Conservation (phyloP, 2,113 vertebrate species). For the Taurulus bubalis region DNA sequence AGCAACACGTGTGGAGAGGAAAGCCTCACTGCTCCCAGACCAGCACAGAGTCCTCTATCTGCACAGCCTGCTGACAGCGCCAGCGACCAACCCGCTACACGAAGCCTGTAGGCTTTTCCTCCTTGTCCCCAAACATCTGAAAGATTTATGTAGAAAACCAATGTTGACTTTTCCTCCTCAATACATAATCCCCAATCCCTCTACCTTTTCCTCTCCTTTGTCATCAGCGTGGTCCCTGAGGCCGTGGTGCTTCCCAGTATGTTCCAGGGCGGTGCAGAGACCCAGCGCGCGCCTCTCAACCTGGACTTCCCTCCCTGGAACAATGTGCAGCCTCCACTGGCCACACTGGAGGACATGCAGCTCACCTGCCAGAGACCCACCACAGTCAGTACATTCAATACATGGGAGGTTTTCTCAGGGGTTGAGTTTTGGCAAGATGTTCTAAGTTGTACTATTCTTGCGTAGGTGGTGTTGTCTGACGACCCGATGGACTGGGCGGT, state of each 20-base stretch:
- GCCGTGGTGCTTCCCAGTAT: constrained; percentile 51
- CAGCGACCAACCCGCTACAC: background rate
- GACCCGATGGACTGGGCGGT: constrained; percentile 55
- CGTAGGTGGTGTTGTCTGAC: constrained; percentile 70
- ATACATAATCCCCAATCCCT: background rate
- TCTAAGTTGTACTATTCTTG: background rate
- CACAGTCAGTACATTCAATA: constrained; percentile 59
- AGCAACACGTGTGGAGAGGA: constrained; percentile 15
- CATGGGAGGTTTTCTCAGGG: background rate
- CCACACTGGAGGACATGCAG: constrained; percentile 79
- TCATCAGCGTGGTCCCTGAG: constrained; percentile 45
- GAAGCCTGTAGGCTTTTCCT: constrained; percentile 54
- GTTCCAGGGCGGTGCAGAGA: constrained; percentile 75
- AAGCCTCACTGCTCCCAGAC: constrained; percentile 6
- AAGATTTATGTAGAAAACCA: constrained; percentile 15
- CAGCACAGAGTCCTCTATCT: constrained; percentile 32
- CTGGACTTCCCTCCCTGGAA: constrained; percentile 78
- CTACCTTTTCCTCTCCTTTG: background rate
- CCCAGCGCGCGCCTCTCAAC: constrained; percentile 66
- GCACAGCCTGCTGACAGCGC: constrained; percentile 33
- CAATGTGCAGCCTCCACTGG: constrained; percentile 50
- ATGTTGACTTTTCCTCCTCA: constrained; percentile 15
- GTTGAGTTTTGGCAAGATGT: background rate
- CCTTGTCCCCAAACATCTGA: background rate
- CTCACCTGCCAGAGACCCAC: constrained; percentile 71